These are phyloP conservation scores for Hipparchia sbordonii DNA, from an alignment of 2,888 invertebrate genomes.

Conservation along the genomic window DNA sequence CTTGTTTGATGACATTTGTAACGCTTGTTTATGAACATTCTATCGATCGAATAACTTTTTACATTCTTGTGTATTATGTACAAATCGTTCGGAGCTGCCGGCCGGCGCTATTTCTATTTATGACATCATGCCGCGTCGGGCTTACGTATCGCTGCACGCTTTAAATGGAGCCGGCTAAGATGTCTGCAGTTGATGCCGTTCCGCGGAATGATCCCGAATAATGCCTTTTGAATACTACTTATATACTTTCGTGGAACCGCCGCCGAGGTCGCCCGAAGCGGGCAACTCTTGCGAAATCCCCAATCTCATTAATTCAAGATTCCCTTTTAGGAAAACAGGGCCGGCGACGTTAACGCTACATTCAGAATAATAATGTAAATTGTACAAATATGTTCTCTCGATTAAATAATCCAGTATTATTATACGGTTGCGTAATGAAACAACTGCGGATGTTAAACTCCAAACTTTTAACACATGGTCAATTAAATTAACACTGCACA, in stretches of 20 bases:
- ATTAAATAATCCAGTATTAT: conserved; percentile 38
- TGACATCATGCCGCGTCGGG: conserved; percentile 83
- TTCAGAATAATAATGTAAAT: conserved; percentile 64
- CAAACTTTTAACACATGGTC: conserved; percentile 31
- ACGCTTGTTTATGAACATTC: conserved; percentile 6
- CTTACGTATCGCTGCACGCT: conserved; percentile 83
- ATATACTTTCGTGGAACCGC: conserved; percentile 60
- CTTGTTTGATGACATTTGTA: conserved; percentile 20
- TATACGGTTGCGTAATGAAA: conserved; percentile 42
- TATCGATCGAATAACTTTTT: conserved; percentile 14
- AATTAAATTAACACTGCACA: conserved; percentile 7
- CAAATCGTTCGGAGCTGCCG: conserved; percentile 67
- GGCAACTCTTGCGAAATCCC: conserved; percentile 71
- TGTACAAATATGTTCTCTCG: conserved; percentile 47
- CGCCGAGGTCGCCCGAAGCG: conserved; percentile 59
- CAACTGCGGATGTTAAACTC: conserved; percentile 31
- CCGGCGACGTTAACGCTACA: conserved; percentile 60
- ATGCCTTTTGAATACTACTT: conserved; percentile 67
- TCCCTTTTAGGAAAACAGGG: conserved; percentile 73
- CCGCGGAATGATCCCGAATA: conserved; percentile 79
- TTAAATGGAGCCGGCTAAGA: conserved; percentile 82
- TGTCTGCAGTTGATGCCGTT: conserved; percentile 80
- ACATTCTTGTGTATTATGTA: conserved; percentile 54
- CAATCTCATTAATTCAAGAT: conserved; percentile 77
- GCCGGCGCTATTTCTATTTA: conserved; percentile 82